Conservation (phyloP, 2,888 invertebrate genomes). For the Mystacides longicornis region DNA sequence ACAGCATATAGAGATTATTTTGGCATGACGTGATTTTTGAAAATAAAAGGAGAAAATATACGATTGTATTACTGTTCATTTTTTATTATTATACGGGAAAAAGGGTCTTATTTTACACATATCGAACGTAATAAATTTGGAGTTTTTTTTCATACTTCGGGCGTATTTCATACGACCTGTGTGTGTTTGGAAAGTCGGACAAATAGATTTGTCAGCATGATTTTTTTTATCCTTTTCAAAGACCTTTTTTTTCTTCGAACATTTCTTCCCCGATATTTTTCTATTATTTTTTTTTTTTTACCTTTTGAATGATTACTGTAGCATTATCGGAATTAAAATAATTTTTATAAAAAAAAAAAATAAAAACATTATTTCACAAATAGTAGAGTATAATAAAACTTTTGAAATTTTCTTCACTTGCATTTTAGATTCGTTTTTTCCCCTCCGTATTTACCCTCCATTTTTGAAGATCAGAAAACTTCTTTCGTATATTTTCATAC, state of each 20-base stretch:
- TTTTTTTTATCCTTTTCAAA: not conserved
- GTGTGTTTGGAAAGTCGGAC: not conserved
- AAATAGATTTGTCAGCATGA: constrained; percentile 1
- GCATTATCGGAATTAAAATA: not conserved
- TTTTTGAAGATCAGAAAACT: not conserved
- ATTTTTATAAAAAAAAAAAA: not conserved
- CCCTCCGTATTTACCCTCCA: not conserved
- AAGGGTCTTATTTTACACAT: not conserved
- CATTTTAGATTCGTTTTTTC: not conserved
- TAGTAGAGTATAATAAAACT: not conserved
- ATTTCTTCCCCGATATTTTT: not conserved
- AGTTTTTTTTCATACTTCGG: not conserved
- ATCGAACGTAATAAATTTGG: not conserved
- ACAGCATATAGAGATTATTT: no score
- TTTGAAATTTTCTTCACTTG: not conserved
- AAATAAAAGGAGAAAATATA: not conserved
- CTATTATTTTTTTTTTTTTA: not conserved
- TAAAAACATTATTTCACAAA: not conserved
- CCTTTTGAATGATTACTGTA: not conserved
- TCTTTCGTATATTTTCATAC: no score
- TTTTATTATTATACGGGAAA: not conserved
- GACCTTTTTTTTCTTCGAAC: not conserved
- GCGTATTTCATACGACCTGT: not conserved
- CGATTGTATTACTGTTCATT: not conserved
- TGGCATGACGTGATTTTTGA: no score